A percentile compares a stretch with the other conserved stretches of the same genome.
These are phyloP conservation scores for Dolichallabes microphthalmus DNA, from an alignment of 2,113 vertebrate genomes.

Conservation along the genomic window DNA sequence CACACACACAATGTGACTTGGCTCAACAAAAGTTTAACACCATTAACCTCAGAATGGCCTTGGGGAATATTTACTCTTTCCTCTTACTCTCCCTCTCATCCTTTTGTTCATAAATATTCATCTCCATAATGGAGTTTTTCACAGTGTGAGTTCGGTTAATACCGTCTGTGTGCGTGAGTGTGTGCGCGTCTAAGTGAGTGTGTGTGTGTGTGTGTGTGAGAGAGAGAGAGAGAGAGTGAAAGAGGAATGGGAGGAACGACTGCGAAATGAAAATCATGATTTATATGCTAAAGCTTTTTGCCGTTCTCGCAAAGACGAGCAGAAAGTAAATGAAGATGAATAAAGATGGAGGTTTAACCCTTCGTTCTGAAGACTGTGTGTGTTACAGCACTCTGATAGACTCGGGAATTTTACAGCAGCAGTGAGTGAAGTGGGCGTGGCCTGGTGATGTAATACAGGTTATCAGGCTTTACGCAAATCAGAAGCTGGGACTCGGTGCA, in stretches of 20 bases:
- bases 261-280: conserved; percentile 19
- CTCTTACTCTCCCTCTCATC: conserved; percentile 44
- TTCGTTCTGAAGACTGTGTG: background rate
- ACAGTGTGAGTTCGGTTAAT: conserved; percentile 55
- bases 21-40: conserved; percentile 57
- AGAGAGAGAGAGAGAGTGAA: background rate
- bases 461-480: background rate
- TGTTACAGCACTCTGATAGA: background rate
- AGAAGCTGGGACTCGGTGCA: background rate
- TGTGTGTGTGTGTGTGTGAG: background rate
- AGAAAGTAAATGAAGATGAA: conserved; percentile 29
- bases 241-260: conserved; percentile 2
- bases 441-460: background rate
- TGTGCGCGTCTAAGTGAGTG: background rate
- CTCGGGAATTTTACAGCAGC: background rate
- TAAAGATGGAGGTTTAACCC: conserved; percentile 10
- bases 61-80: conserved; percentile 54
- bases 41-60: conserved; percentile 51
- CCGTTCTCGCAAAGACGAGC: background rate
- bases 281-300: conserved; percentile 27
- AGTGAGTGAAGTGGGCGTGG: background rate
- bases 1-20: conserved; percentile 38
- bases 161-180: conserved; percentile 29
- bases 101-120: conserved; percentile 57
- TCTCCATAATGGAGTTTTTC: conserved; percentile 56